A percentile compares a stretch with the other conserved stretches of the same genome.
Evolutionary conservation across 2,113 vertebrate genomes (phyloP).

Genomic region (Dicentrarchus labrax): DNA sequence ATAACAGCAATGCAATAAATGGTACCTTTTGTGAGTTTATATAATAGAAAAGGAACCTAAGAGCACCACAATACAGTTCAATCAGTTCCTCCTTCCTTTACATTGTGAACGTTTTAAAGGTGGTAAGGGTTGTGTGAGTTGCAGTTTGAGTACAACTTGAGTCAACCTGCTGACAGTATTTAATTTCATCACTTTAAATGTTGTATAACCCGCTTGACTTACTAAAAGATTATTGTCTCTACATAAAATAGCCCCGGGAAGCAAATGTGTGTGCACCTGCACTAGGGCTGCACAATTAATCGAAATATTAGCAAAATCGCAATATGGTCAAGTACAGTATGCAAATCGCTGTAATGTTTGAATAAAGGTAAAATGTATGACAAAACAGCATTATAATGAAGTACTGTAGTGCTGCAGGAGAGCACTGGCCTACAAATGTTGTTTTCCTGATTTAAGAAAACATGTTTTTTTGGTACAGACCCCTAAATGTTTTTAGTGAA

Average conservation of each 20-base stretch:
- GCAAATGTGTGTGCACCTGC: not conserved
- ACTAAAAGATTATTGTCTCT: not conserved
- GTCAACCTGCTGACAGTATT: constrained; percentile 2
- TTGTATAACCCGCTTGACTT: constrained; percentile 3
- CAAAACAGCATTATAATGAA: too few species aligned
- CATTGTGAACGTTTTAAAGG: not conserved
- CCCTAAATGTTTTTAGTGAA: too few species aligned
- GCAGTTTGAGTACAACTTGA: constrained; percentile 3
- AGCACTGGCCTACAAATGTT: too few species aligned
- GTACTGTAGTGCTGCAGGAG: too few species aligned
- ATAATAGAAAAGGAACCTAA: not conserved
- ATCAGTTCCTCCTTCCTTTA: not conserved
- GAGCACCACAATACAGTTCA: too few species aligned
- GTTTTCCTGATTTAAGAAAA: too few species aligned
- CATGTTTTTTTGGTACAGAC: too few species aligned
- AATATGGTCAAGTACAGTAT: too few species aligned
- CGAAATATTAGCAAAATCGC: too few species aligned
- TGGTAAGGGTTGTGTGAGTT: constrained; percentile 2
- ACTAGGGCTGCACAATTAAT: too few species aligned
- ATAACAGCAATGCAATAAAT: constrained; percentile 14
- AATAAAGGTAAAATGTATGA: too few species aligned
- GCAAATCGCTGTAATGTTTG: too few species aligned
- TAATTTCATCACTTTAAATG: not conserved
- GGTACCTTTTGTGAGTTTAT: not conserved
- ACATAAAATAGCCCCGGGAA: constrained; percentile 1